phyloP scores from a whole-genome alignment of 2,113 vertebrate species.

The Lota lota region DNA sequence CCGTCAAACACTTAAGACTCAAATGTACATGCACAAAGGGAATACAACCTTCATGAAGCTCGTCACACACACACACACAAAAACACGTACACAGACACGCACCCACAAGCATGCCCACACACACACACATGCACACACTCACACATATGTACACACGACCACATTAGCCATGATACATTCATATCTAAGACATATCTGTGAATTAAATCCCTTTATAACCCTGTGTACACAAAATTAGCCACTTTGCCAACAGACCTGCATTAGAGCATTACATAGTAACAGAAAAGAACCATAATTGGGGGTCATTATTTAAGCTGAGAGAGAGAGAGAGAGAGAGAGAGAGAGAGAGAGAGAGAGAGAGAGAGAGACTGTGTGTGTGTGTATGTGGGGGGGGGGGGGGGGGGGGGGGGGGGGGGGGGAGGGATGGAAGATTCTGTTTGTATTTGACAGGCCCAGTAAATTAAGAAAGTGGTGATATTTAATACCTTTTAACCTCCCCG shows the following conservation, averaged over 20 bases:
- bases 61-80: neutral
- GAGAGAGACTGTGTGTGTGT: neutral
- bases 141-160: too few relatives aligned
- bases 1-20: slow-evolving; percentile 47
- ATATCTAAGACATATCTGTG: neutral
- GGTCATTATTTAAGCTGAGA: slow-evolving; percentile 70
- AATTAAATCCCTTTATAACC: slow-evolving; percentile 60
- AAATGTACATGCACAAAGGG: neutral
- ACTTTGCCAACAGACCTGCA: slow-evolving; percentile 61
- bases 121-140: neutral
- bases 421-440: slow-evolving; percentile 55
- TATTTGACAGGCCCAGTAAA: slow-evolving; percentile 74
- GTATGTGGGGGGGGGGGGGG: too few relatives aligned
- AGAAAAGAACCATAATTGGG: slow-evolving; percentile 68
- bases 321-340: neutral
- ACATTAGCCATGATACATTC: too few relatives aligned
- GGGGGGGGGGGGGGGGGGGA: slow-evolving; percentile 39
- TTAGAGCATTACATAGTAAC: slow-evolving; percentile 66
- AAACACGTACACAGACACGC: slow-evolving; percentile 9
- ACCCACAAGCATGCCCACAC: slow-evolving; percentile 17
- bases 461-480: slow-evolving; percentile 77
- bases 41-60: neutral
- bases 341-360: neutral
- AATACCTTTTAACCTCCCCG: slow-evolving; percentile 75
- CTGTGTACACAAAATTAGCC: slow-evolving; percentile 74